These are phyloP conservation scores for Limonius californicus DNA, from an alignment of 1,140 invertebrate genomes.

Conservation along the genomic window DNA sequence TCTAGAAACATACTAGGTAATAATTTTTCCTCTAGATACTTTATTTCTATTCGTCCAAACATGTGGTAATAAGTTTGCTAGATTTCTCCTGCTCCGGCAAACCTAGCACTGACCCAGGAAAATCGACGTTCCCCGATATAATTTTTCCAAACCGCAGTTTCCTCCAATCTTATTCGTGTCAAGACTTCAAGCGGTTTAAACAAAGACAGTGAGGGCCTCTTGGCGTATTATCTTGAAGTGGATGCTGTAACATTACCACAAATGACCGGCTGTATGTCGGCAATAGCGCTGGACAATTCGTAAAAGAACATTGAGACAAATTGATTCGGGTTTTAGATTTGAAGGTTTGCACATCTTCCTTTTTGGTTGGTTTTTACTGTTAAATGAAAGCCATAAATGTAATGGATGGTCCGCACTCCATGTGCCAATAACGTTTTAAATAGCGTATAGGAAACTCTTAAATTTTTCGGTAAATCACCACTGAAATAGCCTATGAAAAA, in stretches of 20 bases:
- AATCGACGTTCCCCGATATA: too few species aligned
- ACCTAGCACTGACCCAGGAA: not conserved
- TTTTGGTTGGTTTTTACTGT: not conserved
- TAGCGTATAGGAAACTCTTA: too few species aligned
- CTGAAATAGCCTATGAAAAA: too few species aligned
- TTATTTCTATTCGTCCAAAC: not conserved
- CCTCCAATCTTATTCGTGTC: too few species aligned
- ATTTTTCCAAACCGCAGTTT: too few species aligned
- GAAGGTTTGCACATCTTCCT: not conserved
- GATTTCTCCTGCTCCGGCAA: not conserved
- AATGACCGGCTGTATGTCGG: not conserved
- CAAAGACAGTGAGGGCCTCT: not conserved
- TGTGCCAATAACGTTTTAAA: too few species aligned
- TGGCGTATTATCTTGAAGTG: not conserved
- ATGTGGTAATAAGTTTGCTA: slow-evolving; percentile 6
- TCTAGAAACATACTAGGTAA: not conserved
- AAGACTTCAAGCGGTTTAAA: too few species aligned
- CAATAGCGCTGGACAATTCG: not conserved
- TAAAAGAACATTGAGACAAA: not conserved
- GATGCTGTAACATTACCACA: not conserved
- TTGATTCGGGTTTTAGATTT: slow-evolving; percentile 6
- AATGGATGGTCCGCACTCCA: too few species aligned
- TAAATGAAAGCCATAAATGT: not conserved
- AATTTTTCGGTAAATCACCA: too few species aligned
- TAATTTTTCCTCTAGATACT: not conserved